Evolutionary conservation across 2,113 vertebrate species (phyloP).

Genomic region (Lepidothrix coronata): DNA sequence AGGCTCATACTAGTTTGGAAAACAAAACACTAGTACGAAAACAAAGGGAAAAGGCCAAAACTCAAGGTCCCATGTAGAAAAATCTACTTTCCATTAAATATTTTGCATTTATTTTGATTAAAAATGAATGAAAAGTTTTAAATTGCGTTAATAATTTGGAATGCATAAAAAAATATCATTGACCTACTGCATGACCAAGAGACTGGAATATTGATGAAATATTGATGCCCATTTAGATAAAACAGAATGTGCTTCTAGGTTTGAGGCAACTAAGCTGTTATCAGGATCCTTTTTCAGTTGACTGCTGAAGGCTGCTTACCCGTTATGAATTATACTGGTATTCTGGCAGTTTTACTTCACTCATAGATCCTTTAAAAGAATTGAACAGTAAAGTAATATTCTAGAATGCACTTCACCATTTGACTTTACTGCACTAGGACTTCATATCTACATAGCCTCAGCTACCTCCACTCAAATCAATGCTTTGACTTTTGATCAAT

Average conservation of each 20-base stretch:
- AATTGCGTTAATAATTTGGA: background rate
- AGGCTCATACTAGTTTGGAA: background rate
- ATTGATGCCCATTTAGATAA: background rate
- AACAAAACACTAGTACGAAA: background rate
- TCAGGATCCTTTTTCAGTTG: background rate
- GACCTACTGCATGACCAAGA: background rate
- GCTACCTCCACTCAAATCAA: background rate
- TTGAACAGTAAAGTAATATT: background rate
- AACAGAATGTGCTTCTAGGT: background rate
- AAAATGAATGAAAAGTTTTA: background rate
- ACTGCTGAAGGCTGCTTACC: background rate
- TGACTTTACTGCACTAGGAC: background rate
- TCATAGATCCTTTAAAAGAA: background rate
- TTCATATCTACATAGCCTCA: background rate
- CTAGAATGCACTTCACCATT: slow-evolving; percentile 1
- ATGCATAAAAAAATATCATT: background rate
- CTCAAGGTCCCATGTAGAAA: background rate
- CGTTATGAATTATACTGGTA: background rate
- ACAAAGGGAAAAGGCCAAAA: background rate
- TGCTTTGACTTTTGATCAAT: slow-evolving; percentile 14
- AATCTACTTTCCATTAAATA: background rate
- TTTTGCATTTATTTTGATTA: background rate
- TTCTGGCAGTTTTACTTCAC: background rate
- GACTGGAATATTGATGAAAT: background rate
- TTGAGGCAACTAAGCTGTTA: background rate